Conservation (phyloP, 2,888 invertebrate species). For the Drosophila nr. perissopoda region DNA sequence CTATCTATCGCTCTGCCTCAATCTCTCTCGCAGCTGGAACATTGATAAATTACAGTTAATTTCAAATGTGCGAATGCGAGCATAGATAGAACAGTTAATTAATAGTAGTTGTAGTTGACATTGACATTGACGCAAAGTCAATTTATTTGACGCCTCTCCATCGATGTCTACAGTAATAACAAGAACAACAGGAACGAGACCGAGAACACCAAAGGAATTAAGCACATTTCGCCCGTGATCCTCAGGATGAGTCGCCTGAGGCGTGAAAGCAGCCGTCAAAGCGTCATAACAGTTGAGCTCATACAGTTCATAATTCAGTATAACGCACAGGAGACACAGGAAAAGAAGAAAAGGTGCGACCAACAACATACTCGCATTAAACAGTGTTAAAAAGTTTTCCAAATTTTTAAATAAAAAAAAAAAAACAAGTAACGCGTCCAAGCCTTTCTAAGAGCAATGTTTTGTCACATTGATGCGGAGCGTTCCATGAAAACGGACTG, state of each 20-base stretch:
- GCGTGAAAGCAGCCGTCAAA: slow-evolving; percentile 82
- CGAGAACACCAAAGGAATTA: slow-evolving; percentile 24
- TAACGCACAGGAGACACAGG: slow-evolving; percentile 83
- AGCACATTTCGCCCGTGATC: slow-evolving; percentile 39
- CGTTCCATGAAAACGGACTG: slow-evolving; percentile 70
- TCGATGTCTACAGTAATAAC: slow-evolving; percentile 46
- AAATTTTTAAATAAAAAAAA: background rate
- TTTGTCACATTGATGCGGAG: slow-evolving; percentile 72
- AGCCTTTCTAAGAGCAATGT: slow-evolving; percentile 43
- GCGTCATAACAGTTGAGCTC: slow-evolving; percentile 84
- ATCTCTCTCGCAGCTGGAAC: slow-evolving; percentile 4
- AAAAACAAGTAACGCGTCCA: slow-evolving; percentile 14
- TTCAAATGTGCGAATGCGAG: slow-evolving; percentile 42
- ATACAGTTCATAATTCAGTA: slow-evolving; percentile 85
- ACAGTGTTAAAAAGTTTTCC: slow-evolving; percentile 10
- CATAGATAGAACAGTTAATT: slow-evolving; percentile 35
- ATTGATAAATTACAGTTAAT: slow-evolving; percentile 60
- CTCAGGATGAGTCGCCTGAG: slow-evolving; percentile 81
- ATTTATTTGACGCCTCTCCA: slow-evolving; percentile 52
- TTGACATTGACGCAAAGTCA: slow-evolving; percentile 74
- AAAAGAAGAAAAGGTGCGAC: slow-evolving; percentile 83
- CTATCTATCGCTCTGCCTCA: background rate
- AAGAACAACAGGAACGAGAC: slow-evolving; percentile 31
- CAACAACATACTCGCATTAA: background rate
- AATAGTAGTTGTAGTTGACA: slow-evolving; percentile 51